phyloP scores from a whole-genome alignment of 2,888 invertebrate species.

The Phytoseiulus persimilis region DNA sequence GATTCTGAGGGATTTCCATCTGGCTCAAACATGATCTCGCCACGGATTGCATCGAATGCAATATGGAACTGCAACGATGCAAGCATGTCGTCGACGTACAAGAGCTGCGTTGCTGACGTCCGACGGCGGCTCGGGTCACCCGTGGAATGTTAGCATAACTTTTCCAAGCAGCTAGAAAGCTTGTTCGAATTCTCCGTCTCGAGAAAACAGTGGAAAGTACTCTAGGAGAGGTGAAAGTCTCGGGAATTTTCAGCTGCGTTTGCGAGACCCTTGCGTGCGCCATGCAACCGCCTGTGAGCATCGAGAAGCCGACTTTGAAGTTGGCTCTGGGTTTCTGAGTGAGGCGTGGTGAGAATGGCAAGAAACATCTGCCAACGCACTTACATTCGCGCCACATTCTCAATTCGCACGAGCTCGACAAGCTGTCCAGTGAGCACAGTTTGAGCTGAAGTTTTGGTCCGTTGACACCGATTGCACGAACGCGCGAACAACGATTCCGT shows the following conservation, averaged over 20 bases:
- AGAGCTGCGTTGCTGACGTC: background rate
- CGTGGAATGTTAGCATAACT: background rate
- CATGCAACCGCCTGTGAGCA: too few species aligned
- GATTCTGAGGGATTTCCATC: background rate
- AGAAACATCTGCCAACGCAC: background rate
- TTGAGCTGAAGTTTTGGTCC: background rate
- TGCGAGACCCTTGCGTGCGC: too few species aligned
- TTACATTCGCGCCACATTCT: background rate
- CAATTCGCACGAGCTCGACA: background rate
- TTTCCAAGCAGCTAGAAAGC: background rate
- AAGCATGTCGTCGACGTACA: background rate
- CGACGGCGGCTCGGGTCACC: background rate
- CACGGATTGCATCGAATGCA: background rate
- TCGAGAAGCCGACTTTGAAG: background rate
- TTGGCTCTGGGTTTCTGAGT: background rate
- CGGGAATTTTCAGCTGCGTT: too few species aligned
- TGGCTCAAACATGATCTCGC: background rate
- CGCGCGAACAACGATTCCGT: background rate
- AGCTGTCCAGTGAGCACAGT: background rate
- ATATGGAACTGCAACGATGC: background rate
- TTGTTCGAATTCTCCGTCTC: background rate
- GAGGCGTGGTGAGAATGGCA: background rate
- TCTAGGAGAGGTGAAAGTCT: too few species aligned
- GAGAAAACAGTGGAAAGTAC: background rate
- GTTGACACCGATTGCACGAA: background rate